phyloP scores from a whole-genome alignment of 2,888 invertebrate genomes.

The Thecocarcelia acutangulata region DNA sequence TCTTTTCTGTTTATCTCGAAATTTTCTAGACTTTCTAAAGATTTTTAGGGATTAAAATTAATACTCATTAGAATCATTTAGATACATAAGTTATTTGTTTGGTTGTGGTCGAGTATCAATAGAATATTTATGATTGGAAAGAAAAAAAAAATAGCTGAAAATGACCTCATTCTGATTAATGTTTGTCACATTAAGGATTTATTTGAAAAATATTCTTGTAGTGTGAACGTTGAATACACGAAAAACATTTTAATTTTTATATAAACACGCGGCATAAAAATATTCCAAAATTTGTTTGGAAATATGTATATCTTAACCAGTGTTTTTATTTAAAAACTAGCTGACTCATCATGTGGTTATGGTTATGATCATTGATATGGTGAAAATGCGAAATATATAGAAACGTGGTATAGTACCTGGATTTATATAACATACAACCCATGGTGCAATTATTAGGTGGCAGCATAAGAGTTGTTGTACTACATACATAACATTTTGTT shows the following conservation, averaged over 20 bases:
- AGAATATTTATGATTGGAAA: conserved; percentile 42
- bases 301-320: neutral
- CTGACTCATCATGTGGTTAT: too few relatives aligned
- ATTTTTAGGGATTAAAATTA: conserved; percentile 54
- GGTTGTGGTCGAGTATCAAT: conserved; percentile 46
- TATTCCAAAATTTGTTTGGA: conserved; percentile 3
- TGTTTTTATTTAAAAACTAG: too few relatives aligned
- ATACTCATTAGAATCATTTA: conserved; percentile 64
- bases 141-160: conserved; percentile 30
- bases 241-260: conserved; percentile 43
- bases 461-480: too few relatives aligned
- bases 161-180: conserved; percentile 62
- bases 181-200: conserved; percentile 57
- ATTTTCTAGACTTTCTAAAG: conserved; percentile 33
- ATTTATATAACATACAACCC: too few relatives aligned
- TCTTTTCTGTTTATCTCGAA: conserved; percentile 11
- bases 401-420: too few relatives aligned
- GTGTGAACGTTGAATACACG: conserved; percentile 6
- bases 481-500: too few relatives aligned
- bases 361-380: too few relatives aligned
- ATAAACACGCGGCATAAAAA: conserved; percentile 3
- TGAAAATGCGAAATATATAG: too few relatives aligned
- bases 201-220: conserved; percentile 41
- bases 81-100: conserved; percentile 38
- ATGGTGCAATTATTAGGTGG: too few relatives aligned